These are phyloP conservation scores for Streptopelia turtur DNA, from an alignment of 2,797 vertebrate genomes.

Conservation along the genomic window DNA sequence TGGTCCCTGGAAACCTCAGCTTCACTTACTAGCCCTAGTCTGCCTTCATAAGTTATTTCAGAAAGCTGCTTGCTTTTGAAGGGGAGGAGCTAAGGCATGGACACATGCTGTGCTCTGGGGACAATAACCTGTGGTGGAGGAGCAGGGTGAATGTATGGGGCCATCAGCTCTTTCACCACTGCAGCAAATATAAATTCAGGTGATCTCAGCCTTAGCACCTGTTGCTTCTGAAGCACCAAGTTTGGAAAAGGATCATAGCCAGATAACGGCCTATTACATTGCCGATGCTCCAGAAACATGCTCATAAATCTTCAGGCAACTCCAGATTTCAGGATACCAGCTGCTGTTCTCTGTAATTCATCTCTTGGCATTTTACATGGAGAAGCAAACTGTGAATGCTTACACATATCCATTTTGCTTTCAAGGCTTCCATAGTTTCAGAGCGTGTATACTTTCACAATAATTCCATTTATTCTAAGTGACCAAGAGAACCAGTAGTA, in stretches of 20 bases:
- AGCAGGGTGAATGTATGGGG: neutral
- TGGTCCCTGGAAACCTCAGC: neutral
- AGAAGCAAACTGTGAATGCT: neutral
- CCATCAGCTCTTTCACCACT: neutral
- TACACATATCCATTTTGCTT: neutral
- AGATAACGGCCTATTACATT: neutral
- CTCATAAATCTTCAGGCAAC: neutral
- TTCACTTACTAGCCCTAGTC: neutral
- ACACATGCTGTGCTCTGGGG: neutral
- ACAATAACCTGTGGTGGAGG: neutral
- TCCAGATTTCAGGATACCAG: neutral
- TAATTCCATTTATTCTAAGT: neutral
- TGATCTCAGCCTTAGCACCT: neutral
- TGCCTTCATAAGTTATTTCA: neutral
- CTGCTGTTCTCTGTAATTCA: neutral
- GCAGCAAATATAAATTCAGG: neutral
- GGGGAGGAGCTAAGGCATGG: neutral
- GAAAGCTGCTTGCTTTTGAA: neutral
- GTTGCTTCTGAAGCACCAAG: neutral
- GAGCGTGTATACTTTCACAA: neutral
- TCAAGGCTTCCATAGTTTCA: neutral
- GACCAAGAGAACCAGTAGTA: neutral
- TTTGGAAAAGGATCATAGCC: neutral
- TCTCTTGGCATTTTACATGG: neutral
- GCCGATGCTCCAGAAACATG: neutral